phyloP scores from a whole-genome alignment of 2,797 vertebrate species.

The Coluber constrictor region DNA sequence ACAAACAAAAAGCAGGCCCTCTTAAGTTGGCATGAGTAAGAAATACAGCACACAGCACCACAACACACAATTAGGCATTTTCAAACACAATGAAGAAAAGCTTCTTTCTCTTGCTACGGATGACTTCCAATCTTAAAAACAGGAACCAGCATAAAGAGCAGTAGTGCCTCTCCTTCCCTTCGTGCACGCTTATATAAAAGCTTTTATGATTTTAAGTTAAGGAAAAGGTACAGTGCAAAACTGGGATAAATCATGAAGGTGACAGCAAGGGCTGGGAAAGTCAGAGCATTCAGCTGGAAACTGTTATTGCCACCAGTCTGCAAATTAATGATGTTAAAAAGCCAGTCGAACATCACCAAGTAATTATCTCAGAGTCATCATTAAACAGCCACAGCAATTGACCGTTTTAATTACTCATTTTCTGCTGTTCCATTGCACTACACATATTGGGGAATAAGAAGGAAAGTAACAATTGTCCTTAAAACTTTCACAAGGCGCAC shows the following conservation, averaged over 20 bases:
- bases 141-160: not conserved
- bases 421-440: not conserved
- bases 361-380: constrained; percentile 30
- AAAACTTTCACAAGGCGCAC: not conserved
- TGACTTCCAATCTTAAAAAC: not conserved
- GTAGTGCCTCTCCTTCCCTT: no score
- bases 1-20: not conserved
- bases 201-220: not conserved
- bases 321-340: constrained; percentile 1
- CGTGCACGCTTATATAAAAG: not conserved
- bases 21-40: not conserved
- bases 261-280: not conserved
- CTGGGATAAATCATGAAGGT: not conserved
- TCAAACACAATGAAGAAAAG: not conserved
- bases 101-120: not conserved
- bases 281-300: not conserved
- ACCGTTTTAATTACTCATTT: constrained; percentile 19
- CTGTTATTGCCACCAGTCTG: constrained; percentile 19
- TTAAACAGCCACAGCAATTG: constrained; percentile 20
- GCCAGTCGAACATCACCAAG: constrained; percentile 10
- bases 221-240: not conserved
- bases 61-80: not conserved
- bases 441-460: not conserved
- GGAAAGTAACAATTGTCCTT: not conserved
- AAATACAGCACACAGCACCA: not conserved